A percentile compares a stretch with the other conserved stretches of the same genome.
Conservation (phyloP, 2,797 vertebrate species). For the Poeciliopsis presidionis region DNA sequence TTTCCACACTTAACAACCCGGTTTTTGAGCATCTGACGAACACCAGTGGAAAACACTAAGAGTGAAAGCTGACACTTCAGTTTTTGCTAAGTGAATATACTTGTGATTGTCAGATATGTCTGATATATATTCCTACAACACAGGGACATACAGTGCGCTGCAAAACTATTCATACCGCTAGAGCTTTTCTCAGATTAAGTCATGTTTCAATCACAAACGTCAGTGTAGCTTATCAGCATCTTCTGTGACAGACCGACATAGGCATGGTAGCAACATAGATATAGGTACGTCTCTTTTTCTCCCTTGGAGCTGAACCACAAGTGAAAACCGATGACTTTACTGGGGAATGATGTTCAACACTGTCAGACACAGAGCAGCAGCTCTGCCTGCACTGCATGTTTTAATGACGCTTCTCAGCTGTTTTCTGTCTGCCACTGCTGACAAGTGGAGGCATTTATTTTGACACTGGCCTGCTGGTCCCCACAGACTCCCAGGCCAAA, state of each 20-base stretch:
- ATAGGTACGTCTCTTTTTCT: not conserved
- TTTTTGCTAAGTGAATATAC: not conserved
- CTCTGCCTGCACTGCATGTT: slow-evolving; percentile 11
- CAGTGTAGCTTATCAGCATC: not conserved
- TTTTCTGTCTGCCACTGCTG: slow-evolving; percentile 49
- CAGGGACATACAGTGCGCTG: not conserved
- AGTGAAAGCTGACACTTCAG: slow-evolving; percentile 13
- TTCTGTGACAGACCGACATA: not conserved
- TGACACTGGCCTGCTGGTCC: slow-evolving; percentile 63
- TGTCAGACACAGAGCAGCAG: slow-evolving; percentile 32
- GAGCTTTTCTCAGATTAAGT: not conserved
- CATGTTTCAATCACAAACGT: not conserved
- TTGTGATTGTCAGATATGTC: slow-evolving; percentile 5
- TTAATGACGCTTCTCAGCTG: slow-evolving; percentile 61
- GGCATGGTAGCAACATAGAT: not conserved
- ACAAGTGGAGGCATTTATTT: slow-evolving; percentile 57
- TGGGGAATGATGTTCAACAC: slow-evolving; percentile 7
- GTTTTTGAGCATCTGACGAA: slow-evolving; percentile 16
- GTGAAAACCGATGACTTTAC: slow-evolving; percentile 22
- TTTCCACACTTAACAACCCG: slow-evolving; percentile 12
- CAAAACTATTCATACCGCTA: too few relatives aligned
- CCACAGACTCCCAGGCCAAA: slow-evolving; percentile 21
- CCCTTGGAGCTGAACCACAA: slow-evolving; percentile 1
- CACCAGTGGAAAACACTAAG: not conserved
- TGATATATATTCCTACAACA: not conserved